Base-by-base conservation (phyloP, 2,797 vertebrate species). In the Setipinna tenuifilis region DNA sequence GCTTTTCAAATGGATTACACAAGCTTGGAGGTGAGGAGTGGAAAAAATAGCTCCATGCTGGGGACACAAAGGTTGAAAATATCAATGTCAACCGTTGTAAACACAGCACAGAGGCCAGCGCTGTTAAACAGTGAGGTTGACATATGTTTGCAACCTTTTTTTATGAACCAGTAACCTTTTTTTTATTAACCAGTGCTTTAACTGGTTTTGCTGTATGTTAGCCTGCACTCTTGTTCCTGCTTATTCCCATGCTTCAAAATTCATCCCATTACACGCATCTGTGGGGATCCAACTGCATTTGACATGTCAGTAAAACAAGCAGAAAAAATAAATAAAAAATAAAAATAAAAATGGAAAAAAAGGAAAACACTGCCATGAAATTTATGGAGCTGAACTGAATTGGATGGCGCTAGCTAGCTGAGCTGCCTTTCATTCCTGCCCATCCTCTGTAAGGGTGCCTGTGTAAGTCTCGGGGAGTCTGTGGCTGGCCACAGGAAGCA, bases 401-500 rank as follows among this genome's bases (percentile, higher is more conserved):
- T 78, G 71, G 41, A 78, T 21, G 35, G 71, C 2, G 71, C 50
- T 54, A 21, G 71, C n/a, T n/a, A n/a, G n/a, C n/a, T n/a, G n/a
- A n/a, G n/a, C 71, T 21, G 71, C 17, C 35, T 78, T 44, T 31
- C 71, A 78, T 78, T 78, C 71, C 35, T 7, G 71, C 16, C 7
- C 41, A 17, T 41, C 71, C 65, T 78, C 71, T 21, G 1, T 28
- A 12, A n/a, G 50, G 50, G 50, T 78, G 71, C 17, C 17, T 78
- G 31, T 44, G 31, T 75, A 12, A 71, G 46, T 48, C 4, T 48
- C 46, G 3, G 46, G 46, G 68, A 78, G 71, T 21, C 71, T 16
- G 71, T 41, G 86, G 86, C 90, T 89, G 91, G 90, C 93, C 90
- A 91, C 91, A 91, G 92, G 90, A 90, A 88, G 89, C 90, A 90